A percentile compares a stretch with the other conserved stretches of the same genome.
phyloP scores from a whole-genome alignment of 2,888 invertebrate genomes.

The Meganola albula region DNA sequence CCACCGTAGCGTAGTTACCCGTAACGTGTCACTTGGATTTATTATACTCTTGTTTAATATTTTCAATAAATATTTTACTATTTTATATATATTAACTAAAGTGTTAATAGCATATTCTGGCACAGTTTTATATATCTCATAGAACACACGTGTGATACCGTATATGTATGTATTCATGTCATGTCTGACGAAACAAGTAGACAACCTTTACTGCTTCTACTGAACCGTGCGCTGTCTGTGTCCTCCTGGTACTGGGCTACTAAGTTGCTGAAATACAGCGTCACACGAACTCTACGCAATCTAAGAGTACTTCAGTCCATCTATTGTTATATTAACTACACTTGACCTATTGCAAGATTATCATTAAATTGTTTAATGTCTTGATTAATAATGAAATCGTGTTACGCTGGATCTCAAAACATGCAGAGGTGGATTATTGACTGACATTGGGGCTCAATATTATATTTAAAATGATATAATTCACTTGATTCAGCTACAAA shows the following conservation, averaged over 20 bases:
- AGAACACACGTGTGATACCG: slow-evolving; percentile 19
- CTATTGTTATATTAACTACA: no score
- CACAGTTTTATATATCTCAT: slow-evolving; percentile 19
- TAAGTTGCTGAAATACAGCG: no score
- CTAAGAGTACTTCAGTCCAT: no score
- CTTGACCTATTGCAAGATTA: no score
- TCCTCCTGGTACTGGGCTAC: slow-evolving; percentile 29
- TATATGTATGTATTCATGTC: slow-evolving; percentile 21
- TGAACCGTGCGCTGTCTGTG: slow-evolving; percentile 23
- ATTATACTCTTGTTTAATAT: not conserved
- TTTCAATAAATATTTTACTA: not conserved
- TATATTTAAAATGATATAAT: no score
- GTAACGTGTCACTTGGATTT: slow-evolving; percentile 9
- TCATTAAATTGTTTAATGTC: no score
- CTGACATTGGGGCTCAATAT: slow-evolving; percentile 3
- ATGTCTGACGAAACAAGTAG: slow-evolving; percentile 34
- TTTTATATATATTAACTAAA: slow-evolving; percentile 1
- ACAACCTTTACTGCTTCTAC: slow-evolving; percentile 32
- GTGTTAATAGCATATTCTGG: slow-evolving; percentile 22
- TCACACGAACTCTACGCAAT: no score
- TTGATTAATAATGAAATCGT: no score
- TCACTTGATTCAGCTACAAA: no score
- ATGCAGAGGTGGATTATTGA: slow-evolving; percentile 12
- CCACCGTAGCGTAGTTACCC: slow-evolving; percentile 27
- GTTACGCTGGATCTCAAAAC: slow-evolving; percentile 9